Base-by-base conservation (phyloP, 1,140 invertebrate genomes). In the Ceratina australensis region DNA sequence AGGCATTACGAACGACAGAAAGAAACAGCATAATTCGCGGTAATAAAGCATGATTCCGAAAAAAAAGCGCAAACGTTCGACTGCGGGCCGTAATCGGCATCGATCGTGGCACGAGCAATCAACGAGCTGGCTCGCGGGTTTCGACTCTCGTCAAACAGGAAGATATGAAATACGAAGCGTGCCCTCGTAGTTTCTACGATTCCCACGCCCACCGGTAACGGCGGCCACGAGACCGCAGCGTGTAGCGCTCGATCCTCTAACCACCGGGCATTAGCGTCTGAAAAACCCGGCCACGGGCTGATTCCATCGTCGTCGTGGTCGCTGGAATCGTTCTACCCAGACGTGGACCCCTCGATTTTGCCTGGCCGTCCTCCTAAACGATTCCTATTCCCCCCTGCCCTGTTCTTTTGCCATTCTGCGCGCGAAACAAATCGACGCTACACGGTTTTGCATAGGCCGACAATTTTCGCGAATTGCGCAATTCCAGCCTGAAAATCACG, bases 141-240 rank as follows among this genome's bases (percentile, higher is more conserved):
- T 79, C 59, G 54, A 52, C 54, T n/a, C 16, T 60, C 26, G 57
- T 18, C 59, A 52, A 66, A 80, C 24, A 22, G 61, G 59, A 50
- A 13, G 52, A 42, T 47, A 28, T 79, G 80, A 69, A 42, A 71
- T 13, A 7, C n/a, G 72, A 61, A 78, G 65, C 75, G 74, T 81
- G 76, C 67, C 15, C 65, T 63, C 72, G 74, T 67, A n/a, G 85
- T 86, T 86, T 86, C 79, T 82, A 78, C 54, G 63, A 86, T 86
- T 86, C 85, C 80, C 85, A 86, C 85, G 85, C 84, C 85, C 66
- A 86, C 85, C 74, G 24, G 64, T n/a, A n/a, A 42, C 24, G 54
- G 7, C 49, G 57, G 54, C 54, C 57, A 47, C 59, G 61, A 79
- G 76, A 80, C 77, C 81, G 82, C 80, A 80, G 63, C 52, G 18